Evolutionary conservation across 2,113 vertebrate species (phyloP).

Genomic region (Pachycephala philippinensis): DNA sequence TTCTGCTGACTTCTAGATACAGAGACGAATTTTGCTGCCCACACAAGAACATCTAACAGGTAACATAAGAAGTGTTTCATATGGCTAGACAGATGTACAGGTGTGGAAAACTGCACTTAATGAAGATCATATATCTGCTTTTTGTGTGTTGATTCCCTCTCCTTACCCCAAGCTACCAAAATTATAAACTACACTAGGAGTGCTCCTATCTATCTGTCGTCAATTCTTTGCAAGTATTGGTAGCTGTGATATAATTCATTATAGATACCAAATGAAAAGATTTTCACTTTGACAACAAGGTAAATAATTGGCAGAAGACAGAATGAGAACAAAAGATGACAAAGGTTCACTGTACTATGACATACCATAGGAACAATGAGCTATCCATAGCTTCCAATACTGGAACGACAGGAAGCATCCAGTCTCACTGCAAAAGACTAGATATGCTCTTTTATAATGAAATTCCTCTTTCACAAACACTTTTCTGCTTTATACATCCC

Average conservation of each 20-base stretch:
- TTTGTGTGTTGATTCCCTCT: neutral
- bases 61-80: neutral
- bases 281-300: neutral
- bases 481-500: neutral
- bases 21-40: neutral
- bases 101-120: neutral
- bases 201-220: neutral
- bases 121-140: accelerated
- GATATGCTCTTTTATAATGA: neutral
- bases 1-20: neutral
- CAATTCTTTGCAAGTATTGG: neutral
- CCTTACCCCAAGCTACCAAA: neutral
- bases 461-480: neutral
- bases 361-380: neutral
- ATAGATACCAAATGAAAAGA: neutral
- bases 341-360: neutral
- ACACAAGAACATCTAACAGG: neutral
- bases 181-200: neutral
- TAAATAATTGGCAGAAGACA: neutral
- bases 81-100: neutral
- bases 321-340: neutral
- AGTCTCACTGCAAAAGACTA: neutral
- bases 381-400: neutral
- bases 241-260: neutral
- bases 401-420: neutral